Percentiles rank a stretch among this genome's conserved stretches.
phyloP scores from a whole-genome alignment of 2,797 vertebrate genomes.

The Erethizon dorsatum region DNA sequence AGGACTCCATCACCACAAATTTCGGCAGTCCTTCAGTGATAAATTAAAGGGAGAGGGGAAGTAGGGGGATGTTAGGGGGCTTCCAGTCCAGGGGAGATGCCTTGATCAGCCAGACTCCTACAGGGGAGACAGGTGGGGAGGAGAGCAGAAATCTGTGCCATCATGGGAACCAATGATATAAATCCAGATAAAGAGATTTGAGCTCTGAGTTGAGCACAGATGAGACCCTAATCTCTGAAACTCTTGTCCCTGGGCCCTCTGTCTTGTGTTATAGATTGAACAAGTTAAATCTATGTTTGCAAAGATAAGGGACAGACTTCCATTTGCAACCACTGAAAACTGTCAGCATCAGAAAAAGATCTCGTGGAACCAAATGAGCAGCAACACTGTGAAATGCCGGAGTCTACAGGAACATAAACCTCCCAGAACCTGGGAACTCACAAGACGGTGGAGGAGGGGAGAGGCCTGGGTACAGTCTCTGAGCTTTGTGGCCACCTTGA shows the following conservation, averaged over 20 bases:
- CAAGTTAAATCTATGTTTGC: neutral
- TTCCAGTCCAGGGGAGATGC: neutral
- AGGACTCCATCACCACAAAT: neutral
- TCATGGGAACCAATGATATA: neutral
- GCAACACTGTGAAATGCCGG: neutral
- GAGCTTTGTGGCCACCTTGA: neutral
- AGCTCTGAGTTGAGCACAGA: neutral
- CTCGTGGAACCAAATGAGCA: neutral
- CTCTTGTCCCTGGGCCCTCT: neutral
- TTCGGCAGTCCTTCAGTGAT: neutral
- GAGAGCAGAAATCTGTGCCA: neutral
- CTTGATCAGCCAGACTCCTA: neutral
- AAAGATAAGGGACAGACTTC: neutral
- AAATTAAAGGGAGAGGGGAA: neutral
- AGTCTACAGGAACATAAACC: neutral
- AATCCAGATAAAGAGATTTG: neutral
- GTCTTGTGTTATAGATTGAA: neutral
- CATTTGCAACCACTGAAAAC: neutral
- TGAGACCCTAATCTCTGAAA: neutral
- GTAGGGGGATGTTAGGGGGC: rapidly evolving
- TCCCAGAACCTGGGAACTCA: neutral
- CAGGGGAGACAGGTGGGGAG: neutral
- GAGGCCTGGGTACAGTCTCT: neutral
- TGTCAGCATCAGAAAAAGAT: constrained; percentile 1
- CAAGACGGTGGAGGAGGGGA: neutral